A percentile compares a stretch with the other conserved stretches of the same genome.
phyloP scores from a whole-genome alignment of 2,888 invertebrate species.

The Prostheceraeus crozeri region DNA sequence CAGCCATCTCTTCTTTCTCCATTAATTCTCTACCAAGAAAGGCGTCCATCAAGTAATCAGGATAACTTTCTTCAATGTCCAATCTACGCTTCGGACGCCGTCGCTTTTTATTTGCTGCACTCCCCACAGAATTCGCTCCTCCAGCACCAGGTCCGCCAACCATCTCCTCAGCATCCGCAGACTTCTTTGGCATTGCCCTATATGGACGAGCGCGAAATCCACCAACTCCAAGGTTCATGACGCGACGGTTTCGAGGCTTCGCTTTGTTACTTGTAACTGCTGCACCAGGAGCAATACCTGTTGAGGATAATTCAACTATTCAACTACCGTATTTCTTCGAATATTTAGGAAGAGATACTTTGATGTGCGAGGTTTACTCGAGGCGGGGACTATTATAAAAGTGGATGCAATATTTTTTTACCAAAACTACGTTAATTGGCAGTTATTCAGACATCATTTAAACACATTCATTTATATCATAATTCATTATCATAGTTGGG shows the following conservation, averaged over 20 bases:
- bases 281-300: too few species aligned
- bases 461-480: too few species aligned
- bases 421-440: too few species aligned
- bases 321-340: too few species aligned
- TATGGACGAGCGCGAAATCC: slow-evolving; percentile 33
- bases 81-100: slow-evolving; percentile 5
- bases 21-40: slow-evolving; percentile 30
- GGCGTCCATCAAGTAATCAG: slow-evolving; percentile 36
- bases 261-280: not conserved
- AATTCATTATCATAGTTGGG: too few species aligned
- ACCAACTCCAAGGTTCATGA: slow-evolving; percentile 30
- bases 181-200: not conserved
- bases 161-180: not conserved
- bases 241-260: slow-evolving; percentile 33
- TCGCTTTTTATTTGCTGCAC: slow-evolving; percentile 3
- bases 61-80: slow-evolving; percentile 37
- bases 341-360: too few species aligned
- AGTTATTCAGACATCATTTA: too few species aligned
- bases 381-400: too few species aligned
- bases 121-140: not conserved
- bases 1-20: not conserved
- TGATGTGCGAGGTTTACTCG: too few species aligned
- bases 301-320: too few species aligned
- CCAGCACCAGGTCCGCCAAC: not conserved
- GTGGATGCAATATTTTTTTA: too few species aligned